Evolutionary conservation across 2,888 invertebrate genomes (phyloP), one percentile per base, ranked within the genome.

Genomic region (Entomobrya proxima): DNA sequence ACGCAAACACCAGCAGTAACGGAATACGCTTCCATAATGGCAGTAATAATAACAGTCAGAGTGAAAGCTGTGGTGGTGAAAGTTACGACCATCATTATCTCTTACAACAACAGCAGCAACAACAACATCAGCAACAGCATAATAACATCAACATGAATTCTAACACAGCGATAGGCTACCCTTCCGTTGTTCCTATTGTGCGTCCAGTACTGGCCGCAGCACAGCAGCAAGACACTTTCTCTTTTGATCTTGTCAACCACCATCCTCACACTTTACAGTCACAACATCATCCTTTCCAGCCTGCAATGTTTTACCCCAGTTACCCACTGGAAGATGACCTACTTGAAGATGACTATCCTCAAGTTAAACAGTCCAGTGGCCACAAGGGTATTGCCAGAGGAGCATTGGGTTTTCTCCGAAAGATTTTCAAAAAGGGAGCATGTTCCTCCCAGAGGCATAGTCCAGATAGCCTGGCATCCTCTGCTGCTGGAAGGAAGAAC

Each of bases 341-440:
- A 18, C 44, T 69, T 24, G 72, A 78, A 50, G 64, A 35, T 18
- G 75, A 78, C 50, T 85, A 85, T 47, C 79, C 85, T 3, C 72
- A 85, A 79, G 58, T 85, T 37, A 79, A 74, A 21, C 27, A 13
- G n/a, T 61, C 72, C 79, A 32, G 30, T 69, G 64, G 32, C 76
- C 72, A 32, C 50, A 64, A 88, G 18, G 86, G 87, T 21, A 78
- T 90, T 30, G 89, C 90, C 61, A 78, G 90, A 72, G 90, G 90
- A 18, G 89, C 89, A 21, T 44, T 90, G 9, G 90, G 90, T 6
- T 89, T 90, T 47, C 80, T 90, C 30, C 77, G 89, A 21, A 89
- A 89, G 87, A 89, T 90, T 32, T 89, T 90, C 74, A 89, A 89
- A 76, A 90, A 90, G 64, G 83, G 87, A 27, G 76, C 88, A 1